Base-by-base conservation (phyloP, 1,140 invertebrate species). In the Harlomillsia oculata region DNA sequence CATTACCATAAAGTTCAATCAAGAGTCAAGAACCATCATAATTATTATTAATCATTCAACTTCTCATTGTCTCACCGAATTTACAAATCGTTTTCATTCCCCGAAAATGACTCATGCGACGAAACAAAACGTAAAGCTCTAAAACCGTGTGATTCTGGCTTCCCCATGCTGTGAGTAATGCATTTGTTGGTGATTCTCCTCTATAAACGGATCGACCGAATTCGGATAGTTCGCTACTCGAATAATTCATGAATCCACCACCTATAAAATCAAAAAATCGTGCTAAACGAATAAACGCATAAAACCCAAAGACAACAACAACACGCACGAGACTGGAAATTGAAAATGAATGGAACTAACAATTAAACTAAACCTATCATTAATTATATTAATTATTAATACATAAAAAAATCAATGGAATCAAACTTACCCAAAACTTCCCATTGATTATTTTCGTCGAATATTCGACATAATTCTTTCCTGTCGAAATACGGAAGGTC, bases 361-460 rank as follows among this genome's bases (percentile, higher is more conserved):
- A 13, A 20, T 13, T 48, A 43, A 57, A 43, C 13, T 6, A 20
- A 26, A 32, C 5, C 23, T 23, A 16, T 6, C 16, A 6, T 20
- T 9, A 26, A 13, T 9, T 29, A 9, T 4, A 45, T 23, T 8
- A 13, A 18, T 45, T 25, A 13, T 23, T 25, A 53, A 13, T 8
- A 8, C 5, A 8, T 28, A 49, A 53, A 20, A 48, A 53, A 53
- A 49, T 53, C 16, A 51, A 20, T 20, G 23, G 14, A 16, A 36
- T 39, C 21, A 23, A 26, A 53, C 44, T 59, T 67, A 63, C 81
- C 83, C 60, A 92, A 69, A 66, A 82, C 78, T 68, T 82, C 80
- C 88, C 88, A 92, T 64, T 79, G 77, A 57, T 85, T 77, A 67
- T 86, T 80, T 41, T 80, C 72, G 71, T 92, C 87, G 37, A 92